Conservation (phyloP, 1,140 invertebrate genomes). For the Neodiprion fabricii region DNA sequence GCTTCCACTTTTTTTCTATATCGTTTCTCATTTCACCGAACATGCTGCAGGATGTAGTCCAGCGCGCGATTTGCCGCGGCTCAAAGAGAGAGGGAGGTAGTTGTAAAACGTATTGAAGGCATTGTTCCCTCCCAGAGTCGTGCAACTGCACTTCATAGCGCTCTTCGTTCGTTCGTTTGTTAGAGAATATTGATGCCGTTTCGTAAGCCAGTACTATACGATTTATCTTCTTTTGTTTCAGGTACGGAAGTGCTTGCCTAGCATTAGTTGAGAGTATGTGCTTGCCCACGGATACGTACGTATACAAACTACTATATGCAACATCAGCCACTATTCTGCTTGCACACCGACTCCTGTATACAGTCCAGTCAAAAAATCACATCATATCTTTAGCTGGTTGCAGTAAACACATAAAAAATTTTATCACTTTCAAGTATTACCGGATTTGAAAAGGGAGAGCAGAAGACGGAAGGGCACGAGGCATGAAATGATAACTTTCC, state of each 20-base stretch:
- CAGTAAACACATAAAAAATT: not conserved
- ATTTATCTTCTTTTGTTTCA: constrained; percentile 8
- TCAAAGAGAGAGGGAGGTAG: not conserved
- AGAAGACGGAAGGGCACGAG: too few relatives aligned
- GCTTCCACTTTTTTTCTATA: not conserved
- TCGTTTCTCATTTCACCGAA: not conserved
- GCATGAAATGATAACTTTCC: too few relatives aligned
- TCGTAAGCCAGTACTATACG: not conserved
- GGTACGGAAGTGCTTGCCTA: constrained; percentile 3
- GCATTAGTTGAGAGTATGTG: not conserved
- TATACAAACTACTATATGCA: not conserved
- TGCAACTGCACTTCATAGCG: not conserved
- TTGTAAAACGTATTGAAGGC: constrained; percentile 7
- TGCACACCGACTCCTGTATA: not conserved
- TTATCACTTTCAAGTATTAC: too few relatives aligned
- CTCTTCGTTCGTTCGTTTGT: constrained; percentile 1
- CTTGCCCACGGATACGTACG: not conserved
- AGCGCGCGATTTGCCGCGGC: not conserved
- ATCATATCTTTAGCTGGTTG: not conserved
- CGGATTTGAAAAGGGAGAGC: too few relatives aligned
- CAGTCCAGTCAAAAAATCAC: not conserved
- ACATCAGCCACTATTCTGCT: not conserved
- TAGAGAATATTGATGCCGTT: constrained; percentile 7
- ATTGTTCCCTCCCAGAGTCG: not conserved
- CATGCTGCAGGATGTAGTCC: not conserved